Percentiles rank a stretch among this genome's conserved stretches.
Evolutionary conservation across 2,888 invertebrate species (phyloP).

Genomic region (Rugalucina vietnamica): DNA sequence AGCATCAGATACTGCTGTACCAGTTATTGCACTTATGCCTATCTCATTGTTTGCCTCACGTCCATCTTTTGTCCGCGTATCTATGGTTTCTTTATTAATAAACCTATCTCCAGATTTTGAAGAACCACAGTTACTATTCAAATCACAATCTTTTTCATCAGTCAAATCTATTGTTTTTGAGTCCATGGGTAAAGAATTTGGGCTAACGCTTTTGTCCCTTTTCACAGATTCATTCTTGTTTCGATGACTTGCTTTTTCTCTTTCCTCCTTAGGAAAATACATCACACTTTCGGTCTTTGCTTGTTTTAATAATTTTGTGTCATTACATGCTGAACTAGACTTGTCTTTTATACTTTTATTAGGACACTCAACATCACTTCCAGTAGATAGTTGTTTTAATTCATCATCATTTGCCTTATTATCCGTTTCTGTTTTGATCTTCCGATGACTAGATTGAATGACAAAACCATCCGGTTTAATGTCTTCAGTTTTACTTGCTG

Average conservation of each 20-base stretch:
- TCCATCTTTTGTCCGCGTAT: no score
- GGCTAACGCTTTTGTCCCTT: not conserved
- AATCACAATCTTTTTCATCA: constrained; percentile 6
- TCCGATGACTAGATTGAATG: not conserved
- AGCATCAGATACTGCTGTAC: not conserved
- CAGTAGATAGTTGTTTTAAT: not conserved
- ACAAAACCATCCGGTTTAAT: not conserved
- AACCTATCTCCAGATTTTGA: not conserved
- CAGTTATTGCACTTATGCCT: not conserved
- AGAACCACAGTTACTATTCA: not conserved
- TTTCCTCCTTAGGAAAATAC: no score
- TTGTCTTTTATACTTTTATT: no score
- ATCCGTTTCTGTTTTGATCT: not conserved
- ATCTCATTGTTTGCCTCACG: no score
- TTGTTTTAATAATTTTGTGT: no score
- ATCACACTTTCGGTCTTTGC: no score
- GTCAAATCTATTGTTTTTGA: constrained; percentile 16
- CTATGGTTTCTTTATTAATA: no score
- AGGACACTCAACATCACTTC: no score
- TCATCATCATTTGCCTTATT: not conserved
- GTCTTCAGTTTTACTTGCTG: not conserved
- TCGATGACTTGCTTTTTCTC: no score
- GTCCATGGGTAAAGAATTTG: not conserved
- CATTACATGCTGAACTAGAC: no score
- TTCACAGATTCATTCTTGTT: not conserved